These are phyloP conservation scores for Sialia sialis DNA, from an alignment of 2,113 vertebrate species.

Conservation along the genomic window DNA sequence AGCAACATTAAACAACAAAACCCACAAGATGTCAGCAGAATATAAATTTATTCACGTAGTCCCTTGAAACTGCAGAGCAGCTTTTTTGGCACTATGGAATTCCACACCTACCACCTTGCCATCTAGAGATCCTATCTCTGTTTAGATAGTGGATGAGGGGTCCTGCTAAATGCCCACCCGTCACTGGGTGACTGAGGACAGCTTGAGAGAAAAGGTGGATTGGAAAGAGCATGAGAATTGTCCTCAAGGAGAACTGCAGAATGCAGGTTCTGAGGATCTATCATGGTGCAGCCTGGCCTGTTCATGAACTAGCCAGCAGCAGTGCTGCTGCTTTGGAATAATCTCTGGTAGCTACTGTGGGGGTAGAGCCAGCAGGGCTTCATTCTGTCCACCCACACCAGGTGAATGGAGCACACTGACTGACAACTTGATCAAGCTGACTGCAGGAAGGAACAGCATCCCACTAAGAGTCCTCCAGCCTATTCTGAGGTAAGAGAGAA, in stretches of 20 bases:
- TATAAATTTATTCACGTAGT: not conserved
- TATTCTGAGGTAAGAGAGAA: not conserved
- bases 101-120: not conserved
- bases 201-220: not conserved
- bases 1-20: not conserved
- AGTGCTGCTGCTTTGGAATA: not conserved
- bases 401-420: not conserved
- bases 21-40: not conserved
- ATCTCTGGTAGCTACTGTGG: not conserved
- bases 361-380: not conserved
- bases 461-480: not conserved
- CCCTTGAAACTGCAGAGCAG: not conserved
- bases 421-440: not conserved
- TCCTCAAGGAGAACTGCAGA: not conserved
- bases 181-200: not conserved
- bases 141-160: not conserved
- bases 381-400: not conserved
- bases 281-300: not conserved
- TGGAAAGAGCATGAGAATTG: not conserved
- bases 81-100: not conserved
- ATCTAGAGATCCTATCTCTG: not conserved
- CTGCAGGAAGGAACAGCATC: not conserved
- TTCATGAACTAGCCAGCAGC: not conserved
- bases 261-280: not conserved
- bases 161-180: not conserved